Percentiles rank a stretch among this genome's conserved stretches.
Evolutionary conservation across 64 coral and sea anemone genomes (phyloP).

Genomic region (Actinia tenebrosa): DNA sequence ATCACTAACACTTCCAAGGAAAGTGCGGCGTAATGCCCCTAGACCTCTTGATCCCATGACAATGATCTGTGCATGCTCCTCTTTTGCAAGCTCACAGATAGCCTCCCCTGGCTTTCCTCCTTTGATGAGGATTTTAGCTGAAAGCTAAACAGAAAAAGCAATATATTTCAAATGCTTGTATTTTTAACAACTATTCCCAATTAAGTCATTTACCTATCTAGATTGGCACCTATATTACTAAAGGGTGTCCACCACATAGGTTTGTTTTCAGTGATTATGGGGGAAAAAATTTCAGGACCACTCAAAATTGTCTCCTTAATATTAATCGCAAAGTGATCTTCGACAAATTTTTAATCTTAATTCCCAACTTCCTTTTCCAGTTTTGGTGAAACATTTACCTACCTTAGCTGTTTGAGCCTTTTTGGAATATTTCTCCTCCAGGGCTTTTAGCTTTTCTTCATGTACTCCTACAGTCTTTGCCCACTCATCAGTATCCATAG

Average conservation of each 20-base stretch:
- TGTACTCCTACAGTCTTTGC: neutral
- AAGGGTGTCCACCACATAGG: no score
- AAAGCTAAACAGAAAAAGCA: neutral
- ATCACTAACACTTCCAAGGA: conserved; percentile 34
- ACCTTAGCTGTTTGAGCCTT: neutral
- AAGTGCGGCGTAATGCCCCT: conserved; percentile 17
- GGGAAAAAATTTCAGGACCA: no score
- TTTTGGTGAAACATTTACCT: neutral
- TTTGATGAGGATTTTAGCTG: neutral
- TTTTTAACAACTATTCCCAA: neutral
- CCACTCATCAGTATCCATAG: neutral
- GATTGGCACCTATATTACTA: no score
- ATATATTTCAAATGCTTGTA: neutral
- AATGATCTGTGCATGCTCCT: neutral
- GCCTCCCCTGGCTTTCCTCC: conserved; percentile 21
- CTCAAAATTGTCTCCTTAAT: no score
- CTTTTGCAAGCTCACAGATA: conserved; percentile 8
- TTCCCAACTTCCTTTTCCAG: no score
- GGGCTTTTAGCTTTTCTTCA: conserved; percentile 7
- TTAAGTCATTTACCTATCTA: no score
- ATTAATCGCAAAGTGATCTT: no score
- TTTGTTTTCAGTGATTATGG: no score
- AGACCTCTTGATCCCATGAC: conserved; percentile 23
- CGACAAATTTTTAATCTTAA: no score
- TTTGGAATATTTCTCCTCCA: neutral